Evolutionary conservation across 1,140 invertebrate genomes (phyloP), one percentile per base, ranked within the genome.

Genomic region (Drosophila santomea): DNA sequence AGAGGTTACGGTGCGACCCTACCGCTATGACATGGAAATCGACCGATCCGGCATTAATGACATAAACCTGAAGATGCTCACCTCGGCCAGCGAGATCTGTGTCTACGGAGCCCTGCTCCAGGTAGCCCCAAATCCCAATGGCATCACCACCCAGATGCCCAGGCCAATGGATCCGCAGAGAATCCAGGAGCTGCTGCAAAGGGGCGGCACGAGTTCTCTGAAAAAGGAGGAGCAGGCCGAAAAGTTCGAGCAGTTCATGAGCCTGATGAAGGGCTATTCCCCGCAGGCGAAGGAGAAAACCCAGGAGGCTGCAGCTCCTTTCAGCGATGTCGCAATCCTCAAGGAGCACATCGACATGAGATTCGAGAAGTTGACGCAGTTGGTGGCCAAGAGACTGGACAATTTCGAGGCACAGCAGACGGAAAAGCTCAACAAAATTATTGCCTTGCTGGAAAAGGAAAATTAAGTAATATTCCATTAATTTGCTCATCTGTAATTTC

Each of bases 1-100:
- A 4, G 76, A 90, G 54, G 39, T 80, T 12, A 66, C 77, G 0
- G 81, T 86, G 3, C 52, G 69, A 35, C 76, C 78, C 1, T 92
- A 90, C 64, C 83, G 91, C 6, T 92, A 90, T 12, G 91, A 92
- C 60, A 58, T 91, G n/a, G 82, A 91, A 78, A 88, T 92, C 7
- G 74, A 91, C 47, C 88, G 81, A 20, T 91, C 91, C 0, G 89
- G 90, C 11, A 82, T 92, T 8, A 77, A 73, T 6, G 71, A 80
- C 12, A 71, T 91, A 3, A 78, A 68, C 58, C 55, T 92, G 1
- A 91, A 83, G 55, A 44, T 92, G 17, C 51, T 92, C 0, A 80
- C 89, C 6, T 43, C 73, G 6, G 43, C 59, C 11, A 72, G 78
- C 11, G 91, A 92, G 44, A 74, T 92, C 54, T 92, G 91, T 23